A percentile compares a stretch with the other conserved stretches of the same genome.
phyloP scores from a whole-genome alignment of 2,888 invertebrate species.

The Dexiosoma caninum region DNA sequence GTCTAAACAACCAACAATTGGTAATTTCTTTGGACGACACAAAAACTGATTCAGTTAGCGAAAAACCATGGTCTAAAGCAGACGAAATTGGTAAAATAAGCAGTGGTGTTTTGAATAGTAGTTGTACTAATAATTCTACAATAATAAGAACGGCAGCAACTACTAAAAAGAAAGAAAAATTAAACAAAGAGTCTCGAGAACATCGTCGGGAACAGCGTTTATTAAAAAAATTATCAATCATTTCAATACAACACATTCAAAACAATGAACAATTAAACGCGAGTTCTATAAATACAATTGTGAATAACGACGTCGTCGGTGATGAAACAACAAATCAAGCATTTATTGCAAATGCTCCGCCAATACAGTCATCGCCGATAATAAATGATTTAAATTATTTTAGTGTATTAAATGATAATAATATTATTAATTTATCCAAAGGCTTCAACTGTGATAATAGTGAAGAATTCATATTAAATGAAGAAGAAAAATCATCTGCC shows the following conservation, averaged over 20 bases:
- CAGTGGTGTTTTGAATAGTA: constrained; percentile 36
- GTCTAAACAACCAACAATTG: constrained; percentile 65
- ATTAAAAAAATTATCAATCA: constrained; percentile 42
- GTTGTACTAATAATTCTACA: constrained; percentile 33
- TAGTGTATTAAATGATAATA: constrained; percentile 35
- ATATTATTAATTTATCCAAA: constrained; percentile 32
- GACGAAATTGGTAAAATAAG: constrained; percentile 66
- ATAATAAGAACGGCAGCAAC: constrained; percentile 56
- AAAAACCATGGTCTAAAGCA: constrained; percentile 66
- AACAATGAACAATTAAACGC: constrained; percentile 35
- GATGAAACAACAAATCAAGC: constrained; percentile 25
- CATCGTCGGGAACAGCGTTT: constrained; percentile 62
- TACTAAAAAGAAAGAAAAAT: constrained; percentile 69
- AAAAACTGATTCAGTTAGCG: constrained; percentile 65
- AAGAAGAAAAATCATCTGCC: constrained; percentile 26
- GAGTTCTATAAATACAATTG: constrained; percentile 34
- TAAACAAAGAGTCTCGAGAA: constrained; percentile 55
- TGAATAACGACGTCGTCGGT: constrained; percentile 12
- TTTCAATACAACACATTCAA: constrained; percentile 21
- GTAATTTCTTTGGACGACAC: constrained; percentile 66
- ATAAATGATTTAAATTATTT: constrained; percentile 33
- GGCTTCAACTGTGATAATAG: constrained; percentile 47
- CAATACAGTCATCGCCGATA: constrained; percentile 25
- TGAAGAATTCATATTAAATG: constrained; percentile 30
- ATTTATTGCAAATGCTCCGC: constrained; percentile 27